Evolutionary conservation across 2,797 vertebrate species (phyloP).

Genomic region (Chaetophractus vellerosus): DNA sequence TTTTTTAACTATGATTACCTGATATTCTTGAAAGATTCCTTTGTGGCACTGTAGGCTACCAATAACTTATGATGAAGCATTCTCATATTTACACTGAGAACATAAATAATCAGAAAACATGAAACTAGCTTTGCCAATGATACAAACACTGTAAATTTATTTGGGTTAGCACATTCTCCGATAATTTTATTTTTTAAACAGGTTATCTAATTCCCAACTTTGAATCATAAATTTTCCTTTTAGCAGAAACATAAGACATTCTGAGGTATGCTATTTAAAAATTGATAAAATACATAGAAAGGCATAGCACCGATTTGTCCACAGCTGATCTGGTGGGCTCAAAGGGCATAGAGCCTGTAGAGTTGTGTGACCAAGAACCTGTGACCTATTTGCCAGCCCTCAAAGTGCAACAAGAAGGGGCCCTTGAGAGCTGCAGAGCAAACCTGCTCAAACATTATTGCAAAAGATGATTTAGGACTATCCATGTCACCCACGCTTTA

Average conservation of each 20-base stretch:
- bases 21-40: background rate
- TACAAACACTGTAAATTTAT: constrained; percentile 63
- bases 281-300: background rate
- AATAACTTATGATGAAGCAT: constrained; percentile 27
- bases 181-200: constrained; percentile 54
- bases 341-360: background rate
- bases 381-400: background rate
- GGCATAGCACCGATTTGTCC: background rate
- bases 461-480: background rate
- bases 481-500: background rate
- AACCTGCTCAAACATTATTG: background rate
- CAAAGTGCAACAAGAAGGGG: background rate
- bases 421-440: fast-evolving
- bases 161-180: constrained; percentile 20
- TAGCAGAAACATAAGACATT: background rate
- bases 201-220: background rate
- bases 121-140: constrained; percentile 6
- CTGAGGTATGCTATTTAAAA: background rate
- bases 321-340: background rate
- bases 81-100: constrained; percentile 18
- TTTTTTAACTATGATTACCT: background rate
- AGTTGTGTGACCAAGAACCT: background rate
- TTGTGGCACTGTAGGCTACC: background rate
- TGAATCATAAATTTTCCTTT: constrained; percentile 2
- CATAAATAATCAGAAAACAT: constrained; percentile 62